Evolutionary conservation across 1,140 invertebrate species (phyloP).

Genomic region (Mesaphorura yosii): DNA sequence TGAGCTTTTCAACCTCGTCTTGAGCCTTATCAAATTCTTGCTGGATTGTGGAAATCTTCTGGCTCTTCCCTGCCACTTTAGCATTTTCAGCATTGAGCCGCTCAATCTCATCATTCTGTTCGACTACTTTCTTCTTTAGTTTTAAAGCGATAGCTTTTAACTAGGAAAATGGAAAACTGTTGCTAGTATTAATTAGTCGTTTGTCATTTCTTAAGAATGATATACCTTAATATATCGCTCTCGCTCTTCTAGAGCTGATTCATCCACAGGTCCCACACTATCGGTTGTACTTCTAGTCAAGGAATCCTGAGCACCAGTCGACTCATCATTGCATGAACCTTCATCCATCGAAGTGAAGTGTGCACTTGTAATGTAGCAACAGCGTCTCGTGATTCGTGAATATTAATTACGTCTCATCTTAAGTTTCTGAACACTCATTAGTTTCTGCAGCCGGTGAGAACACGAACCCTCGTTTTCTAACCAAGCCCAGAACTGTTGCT

Average conservation of each 20-base stretch:
- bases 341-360: too few relatives aligned
- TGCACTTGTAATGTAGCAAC: too few relatives aligned
- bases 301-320: neutral
- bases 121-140: constrained; percentile 21
- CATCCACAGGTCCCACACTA: neutral
- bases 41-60: constrained; percentile 27
- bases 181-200: neutral
- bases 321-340: neutral
- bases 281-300: neutral
- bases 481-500: too few relatives aligned
- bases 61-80: constrained; percentile 15
- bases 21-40: constrained; percentile 28
- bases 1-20: constrained; percentile 29
- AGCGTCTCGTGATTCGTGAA: too few relatives aligned
- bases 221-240: constrained; percentile 24
- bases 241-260: constrained; percentile 6
- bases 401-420: too few relatives aligned
- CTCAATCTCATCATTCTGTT: constrained; percentile 26
- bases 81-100: constrained; percentile 15
- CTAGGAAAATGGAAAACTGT: constrained; percentile 2
- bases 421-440: too few relatives aligned
- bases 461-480: too few relatives aligned
- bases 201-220: neutral
- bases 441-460: too few relatives aligned
- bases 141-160: constrained; percentile 24